Evolutionary conservation across 2,797 vertebrate species (phyloP).

Genomic region (Phalanger gymnotis): DNA sequence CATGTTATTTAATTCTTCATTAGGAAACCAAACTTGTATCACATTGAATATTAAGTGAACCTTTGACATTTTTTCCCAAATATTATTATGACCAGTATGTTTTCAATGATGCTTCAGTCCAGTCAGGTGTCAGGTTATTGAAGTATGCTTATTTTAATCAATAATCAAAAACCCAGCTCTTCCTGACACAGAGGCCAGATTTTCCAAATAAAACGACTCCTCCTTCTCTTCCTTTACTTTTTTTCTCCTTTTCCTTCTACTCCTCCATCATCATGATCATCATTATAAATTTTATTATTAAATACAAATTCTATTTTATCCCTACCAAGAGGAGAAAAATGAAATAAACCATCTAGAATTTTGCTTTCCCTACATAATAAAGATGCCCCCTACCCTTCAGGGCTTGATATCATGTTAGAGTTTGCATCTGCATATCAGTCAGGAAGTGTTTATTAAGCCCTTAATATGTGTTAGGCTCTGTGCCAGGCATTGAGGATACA

Average conservation of each 20-base stretch:
- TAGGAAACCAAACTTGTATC: not conserved
- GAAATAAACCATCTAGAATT: not conserved
- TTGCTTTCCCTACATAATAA: not conserved
- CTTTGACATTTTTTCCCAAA: not conserved
- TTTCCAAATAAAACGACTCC: not conserved
- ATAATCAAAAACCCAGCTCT: not conserved
- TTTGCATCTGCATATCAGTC: not conserved
- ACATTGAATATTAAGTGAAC: not conserved
- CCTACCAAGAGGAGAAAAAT: not conserved
- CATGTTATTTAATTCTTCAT: not conserved
- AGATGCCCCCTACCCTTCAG: not conserved
- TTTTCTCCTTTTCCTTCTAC: too few relatives aligned
- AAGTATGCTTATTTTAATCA: not conserved
- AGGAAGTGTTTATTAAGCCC: not conserved
- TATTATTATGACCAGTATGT: not conserved
- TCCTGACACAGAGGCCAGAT: not conserved
- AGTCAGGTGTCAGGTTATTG: not conserved
- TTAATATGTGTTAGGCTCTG: not conserved
- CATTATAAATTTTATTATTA: not conserved
- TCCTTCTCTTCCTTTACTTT: not conserved
- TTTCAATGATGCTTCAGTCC: not conserved
- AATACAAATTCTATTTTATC: not conserved
- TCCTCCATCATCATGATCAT: not conserved
- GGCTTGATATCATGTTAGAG: not conserved
- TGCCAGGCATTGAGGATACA: not conserved